Percentiles rank a stretch among this genome's conserved stretches.
Evolutionary conservation across 2,888 invertebrate species (phyloP).

Genomic region (Myopa testacea): DNA sequence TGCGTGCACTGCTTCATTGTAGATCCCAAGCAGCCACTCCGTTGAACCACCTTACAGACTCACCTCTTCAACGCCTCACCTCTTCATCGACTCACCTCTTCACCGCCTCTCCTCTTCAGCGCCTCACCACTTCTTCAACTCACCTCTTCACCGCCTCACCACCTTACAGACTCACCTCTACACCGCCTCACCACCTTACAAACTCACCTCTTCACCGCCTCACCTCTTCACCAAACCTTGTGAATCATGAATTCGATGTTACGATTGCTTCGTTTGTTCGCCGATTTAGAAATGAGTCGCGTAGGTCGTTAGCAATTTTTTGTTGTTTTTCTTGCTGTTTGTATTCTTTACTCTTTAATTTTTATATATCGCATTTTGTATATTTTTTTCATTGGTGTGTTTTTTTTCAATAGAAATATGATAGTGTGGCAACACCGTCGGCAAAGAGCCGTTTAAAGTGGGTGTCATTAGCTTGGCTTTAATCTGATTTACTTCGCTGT

Average conservation of each 20-base stretch:
- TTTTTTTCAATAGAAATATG: not conserved
- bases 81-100: no score
- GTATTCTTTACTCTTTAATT: not conserved
- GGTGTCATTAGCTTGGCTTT: not conserved
- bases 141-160: no score
- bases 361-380: not conserved
- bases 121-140: no score
- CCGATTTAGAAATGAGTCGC: not conserved
- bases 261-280: conserved; percentile 17
- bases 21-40: no score
- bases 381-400: not conserved
- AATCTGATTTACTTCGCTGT: not conserved
- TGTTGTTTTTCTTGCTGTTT: not conserved
- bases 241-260: not conserved
- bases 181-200: no score
- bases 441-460: conserved; percentile 14
- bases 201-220: no score
- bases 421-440: conserved; percentile 3
- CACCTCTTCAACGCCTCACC: no score
- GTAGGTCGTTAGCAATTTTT: conserved; percentile 15
- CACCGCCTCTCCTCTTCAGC: no score
- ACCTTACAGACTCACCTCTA: no score
- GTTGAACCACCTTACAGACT: no score
- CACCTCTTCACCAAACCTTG: not conserved
- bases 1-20: no score